phyloP scores from a whole-genome alignment of 2,113 vertebrate species.

The Myrmecophaga tridactyla region DNA sequence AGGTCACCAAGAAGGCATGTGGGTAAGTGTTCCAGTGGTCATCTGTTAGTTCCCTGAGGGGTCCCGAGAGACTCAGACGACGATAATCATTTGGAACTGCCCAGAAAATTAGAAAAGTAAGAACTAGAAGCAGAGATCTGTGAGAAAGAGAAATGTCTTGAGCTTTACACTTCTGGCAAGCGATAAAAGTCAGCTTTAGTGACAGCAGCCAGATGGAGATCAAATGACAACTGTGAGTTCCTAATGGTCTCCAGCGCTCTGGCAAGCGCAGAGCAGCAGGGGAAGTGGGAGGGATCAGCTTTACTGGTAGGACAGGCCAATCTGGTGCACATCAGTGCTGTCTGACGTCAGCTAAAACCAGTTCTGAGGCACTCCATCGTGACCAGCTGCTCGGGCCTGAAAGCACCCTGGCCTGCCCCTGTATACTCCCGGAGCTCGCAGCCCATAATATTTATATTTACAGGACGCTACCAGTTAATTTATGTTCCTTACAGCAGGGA shows the following conservation, averaged over 20 bases:
- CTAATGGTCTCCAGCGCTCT: constrained; percentile 51
- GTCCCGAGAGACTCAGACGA: not conserved
- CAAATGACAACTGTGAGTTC: constrained; percentile 66
- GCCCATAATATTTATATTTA: not conserved
- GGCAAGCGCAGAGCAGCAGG: constrained; percentile 44
- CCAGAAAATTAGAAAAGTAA: constrained; percentile 68
- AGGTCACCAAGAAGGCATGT: not conserved
- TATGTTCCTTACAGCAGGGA: constrained; percentile 44
- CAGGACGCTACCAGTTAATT: constrained; percentile 41
- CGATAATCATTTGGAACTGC: constrained; percentile 48
- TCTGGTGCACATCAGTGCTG: constrained; percentile 57
- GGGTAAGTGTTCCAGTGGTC: not conserved
- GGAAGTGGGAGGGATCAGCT: constrained; percentile 41
- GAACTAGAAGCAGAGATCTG: constrained; percentile 66
- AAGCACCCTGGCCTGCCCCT: not conserved
- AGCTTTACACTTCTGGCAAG: constrained; percentile 72
- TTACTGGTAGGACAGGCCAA: constrained; percentile 45
- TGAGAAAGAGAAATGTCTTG: constrained; percentile 58
- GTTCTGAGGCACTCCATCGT: constrained; percentile 42
- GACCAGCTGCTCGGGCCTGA: constrained; percentile 46
- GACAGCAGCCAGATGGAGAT: constrained; percentile 81
- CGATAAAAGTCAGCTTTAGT: constrained; percentile 77
- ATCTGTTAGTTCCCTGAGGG: constrained; percentile 24
- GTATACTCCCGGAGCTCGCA: not conserved
- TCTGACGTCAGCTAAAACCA: constrained; percentile 55